A percentile compares a stretch with the other conserved stretches of the same genome.
phyloP scores from a whole-genome alignment of 2,797 vertebrate genomes.

The Phalloptychus januarius region DNA sequence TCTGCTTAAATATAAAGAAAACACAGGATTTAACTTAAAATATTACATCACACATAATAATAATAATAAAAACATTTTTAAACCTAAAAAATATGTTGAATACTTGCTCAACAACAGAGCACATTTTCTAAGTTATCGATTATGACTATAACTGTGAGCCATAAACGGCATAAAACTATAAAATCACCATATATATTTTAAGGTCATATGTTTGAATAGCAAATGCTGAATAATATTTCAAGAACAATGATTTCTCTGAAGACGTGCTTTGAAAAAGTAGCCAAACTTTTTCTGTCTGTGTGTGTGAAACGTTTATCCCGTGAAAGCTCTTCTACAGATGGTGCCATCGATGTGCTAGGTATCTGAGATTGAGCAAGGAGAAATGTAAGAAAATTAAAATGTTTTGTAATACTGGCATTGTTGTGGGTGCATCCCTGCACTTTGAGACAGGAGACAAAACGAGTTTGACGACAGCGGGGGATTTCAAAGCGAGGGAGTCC shows the following conservation, averaged over 20 bases:
- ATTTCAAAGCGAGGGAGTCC: slow-evolving; percentile 16
- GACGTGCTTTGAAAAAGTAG: neutral
- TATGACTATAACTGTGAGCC: neutral
- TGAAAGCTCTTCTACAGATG: neutral
- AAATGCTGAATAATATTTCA: neutral
- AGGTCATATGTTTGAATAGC: neutral
- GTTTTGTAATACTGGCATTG: slow-evolving; percentile 37
- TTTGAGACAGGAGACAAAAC: slow-evolving; percentile 41
- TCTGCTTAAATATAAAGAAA: too few species aligned
- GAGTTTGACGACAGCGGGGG: neutral
- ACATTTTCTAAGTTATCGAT: neutral
- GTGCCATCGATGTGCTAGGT: too few species aligned
- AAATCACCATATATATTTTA: too few species aligned
- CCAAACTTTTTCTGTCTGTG: neutral
- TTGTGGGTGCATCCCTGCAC: slow-evolving; percentile 52
- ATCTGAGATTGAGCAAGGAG: neutral
- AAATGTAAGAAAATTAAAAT: neutral
- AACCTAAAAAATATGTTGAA: neutral
- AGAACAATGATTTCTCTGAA: too few species aligned
- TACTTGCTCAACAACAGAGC: neutral
- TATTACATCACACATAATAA: neutral
- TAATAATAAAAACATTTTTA: too few species aligned
- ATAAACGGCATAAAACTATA: neutral
- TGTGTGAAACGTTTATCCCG: neutral
- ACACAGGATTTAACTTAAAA: neutral